These are phyloP conservation scores for Plectropomus leopardus DNA, from an alignment of 2,113 vertebrate genomes.

Conservation along the genomic window DNA sequence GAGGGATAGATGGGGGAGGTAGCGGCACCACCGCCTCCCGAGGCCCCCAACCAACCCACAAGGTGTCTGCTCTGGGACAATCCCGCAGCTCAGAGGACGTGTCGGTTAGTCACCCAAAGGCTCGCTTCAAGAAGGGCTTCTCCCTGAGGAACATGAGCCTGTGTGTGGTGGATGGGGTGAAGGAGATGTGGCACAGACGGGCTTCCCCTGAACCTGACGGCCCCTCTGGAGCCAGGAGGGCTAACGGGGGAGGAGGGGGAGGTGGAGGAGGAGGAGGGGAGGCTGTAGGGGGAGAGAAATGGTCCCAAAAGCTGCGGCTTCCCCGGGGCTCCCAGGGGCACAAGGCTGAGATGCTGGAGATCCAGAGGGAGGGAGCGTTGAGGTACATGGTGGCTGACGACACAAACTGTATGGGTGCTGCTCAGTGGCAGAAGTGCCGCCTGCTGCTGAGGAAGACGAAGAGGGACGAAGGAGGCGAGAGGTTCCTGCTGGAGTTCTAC, in stretches of 20 bases:
- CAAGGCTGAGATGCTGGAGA: conserved; percentile 92
- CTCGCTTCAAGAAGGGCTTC: conserved; percentile 96
- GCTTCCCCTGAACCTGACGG: conserved; percentile 90
- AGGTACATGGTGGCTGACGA: conserved; percentile 97
- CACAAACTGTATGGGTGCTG: conserved; percentile 89
- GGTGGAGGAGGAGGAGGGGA: conserved; percentile 66
- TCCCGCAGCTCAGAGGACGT: conserved; percentile 97
- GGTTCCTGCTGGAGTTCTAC: conserved; percentile 96
- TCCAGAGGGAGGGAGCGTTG: conserved; percentile 95
- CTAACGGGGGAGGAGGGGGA: conserved; percentile 67
- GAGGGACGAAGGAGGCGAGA: conserved; percentile 90
- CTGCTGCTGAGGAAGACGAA: conserved; percentile 91
- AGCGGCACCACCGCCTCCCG: conserved; percentile 47
- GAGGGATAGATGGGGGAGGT: conserved; percentile 75
- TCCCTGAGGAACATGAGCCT: conserved; percentile 98
- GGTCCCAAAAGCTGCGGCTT: conserved; percentile 88
- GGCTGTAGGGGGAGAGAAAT: conserved; percentile 74
- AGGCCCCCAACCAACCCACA: conserved; percentile 80
- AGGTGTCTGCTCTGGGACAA: conserved; percentile 89
- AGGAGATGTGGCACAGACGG: conserved; percentile 96
- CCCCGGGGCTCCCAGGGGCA: conserved; percentile 86
- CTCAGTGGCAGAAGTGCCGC: conserved; percentile 97
- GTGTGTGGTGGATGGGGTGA: conserved; percentile 95
- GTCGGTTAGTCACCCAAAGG: conserved; percentile 86
- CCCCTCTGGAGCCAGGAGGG: conserved; percentile 69